These are phyloP conservation scores for Spilarctia lutea DNA, from an alignment of 2,888 invertebrate genomes.

Conservation along the genomic window DNA sequence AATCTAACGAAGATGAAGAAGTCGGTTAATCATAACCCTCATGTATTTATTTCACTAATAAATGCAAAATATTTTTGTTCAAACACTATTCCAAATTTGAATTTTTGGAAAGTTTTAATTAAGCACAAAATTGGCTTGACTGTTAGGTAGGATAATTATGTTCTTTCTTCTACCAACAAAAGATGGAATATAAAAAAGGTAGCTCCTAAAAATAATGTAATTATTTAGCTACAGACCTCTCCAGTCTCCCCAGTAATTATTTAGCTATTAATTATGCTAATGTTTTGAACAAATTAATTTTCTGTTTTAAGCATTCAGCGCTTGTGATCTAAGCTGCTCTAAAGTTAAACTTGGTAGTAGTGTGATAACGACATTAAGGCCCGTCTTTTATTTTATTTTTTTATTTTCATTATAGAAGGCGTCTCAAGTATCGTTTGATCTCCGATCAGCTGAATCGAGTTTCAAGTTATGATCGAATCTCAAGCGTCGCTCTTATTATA, in stretches of 20 bases:
- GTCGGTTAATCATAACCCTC: background rate
- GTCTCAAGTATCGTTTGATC: too few species aligned
- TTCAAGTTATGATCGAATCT: too few species aligned
- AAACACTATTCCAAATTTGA: slow-evolving; percentile 24
- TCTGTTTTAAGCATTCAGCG: background rate
- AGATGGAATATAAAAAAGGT: slow-evolving; percentile 27
- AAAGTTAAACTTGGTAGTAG: background rate
- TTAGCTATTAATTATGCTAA: background rate
- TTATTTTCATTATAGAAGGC: too few species aligned
- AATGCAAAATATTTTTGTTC: background rate
- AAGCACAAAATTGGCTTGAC: slow-evolving; percentile 31
- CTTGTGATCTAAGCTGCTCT: background rate
- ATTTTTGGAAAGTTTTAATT: slow-evolving; percentile 32
- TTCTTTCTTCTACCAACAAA: slow-evolving; percentile 36
- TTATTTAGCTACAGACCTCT: slow-evolving; percentile 2
- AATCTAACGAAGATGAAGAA: background rate
- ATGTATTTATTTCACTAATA: background rate
- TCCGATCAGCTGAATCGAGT: too few species aligned
- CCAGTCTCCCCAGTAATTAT: too few species aligned
- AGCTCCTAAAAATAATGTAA: background rate
- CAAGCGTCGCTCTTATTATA: too few species aligned
- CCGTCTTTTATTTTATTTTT: too few species aligned
- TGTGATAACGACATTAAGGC: too few species aligned
- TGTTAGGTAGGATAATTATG: slow-evolving; percentile 35
- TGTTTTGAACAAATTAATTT: background rate